These are phyloP conservation scores for Hydrotaea cyrtoneurina DNA, from an alignment of 2,888 invertebrate species.

Conservation along the genomic window DNA sequence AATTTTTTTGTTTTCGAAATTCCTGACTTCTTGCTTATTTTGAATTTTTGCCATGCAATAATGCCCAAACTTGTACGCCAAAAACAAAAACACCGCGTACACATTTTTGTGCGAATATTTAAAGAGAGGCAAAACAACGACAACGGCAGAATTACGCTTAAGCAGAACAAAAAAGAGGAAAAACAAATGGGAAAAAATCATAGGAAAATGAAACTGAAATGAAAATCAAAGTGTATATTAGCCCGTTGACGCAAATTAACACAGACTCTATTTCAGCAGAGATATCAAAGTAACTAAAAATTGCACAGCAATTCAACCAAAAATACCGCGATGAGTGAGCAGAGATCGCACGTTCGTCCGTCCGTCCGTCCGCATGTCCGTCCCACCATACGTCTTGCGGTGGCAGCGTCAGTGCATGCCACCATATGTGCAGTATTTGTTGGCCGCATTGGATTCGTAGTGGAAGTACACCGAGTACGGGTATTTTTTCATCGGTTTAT, in stretches of 20 bases:
- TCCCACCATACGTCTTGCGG: not conserved
- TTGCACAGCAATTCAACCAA: slow-evolving; percentile 40
- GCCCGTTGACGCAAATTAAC: slow-evolving; percentile 80
- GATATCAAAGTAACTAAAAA: slow-evolving; percentile 46
- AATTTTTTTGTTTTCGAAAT: no score
- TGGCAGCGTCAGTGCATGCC: not conserved
- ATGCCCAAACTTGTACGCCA: slow-evolving; percentile 44
- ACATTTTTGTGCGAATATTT: slow-evolving; percentile 43
- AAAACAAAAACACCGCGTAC: slow-evolving; percentile 27
- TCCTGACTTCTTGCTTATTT: slow-evolving; percentile 18
- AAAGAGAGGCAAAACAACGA: slow-evolving; percentile 2
- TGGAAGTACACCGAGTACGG: not conserved
- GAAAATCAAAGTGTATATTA: slow-evolving; percentile 74
- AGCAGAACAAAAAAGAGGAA: slow-evolving; percentile 26
- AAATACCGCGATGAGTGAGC: slow-evolving; percentile 27
- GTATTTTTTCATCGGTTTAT: not conserved
- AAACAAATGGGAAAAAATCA: slow-evolving; percentile 44
- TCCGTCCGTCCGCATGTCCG: not conserved
- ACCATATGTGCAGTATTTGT: slow-evolving; percentile 24
- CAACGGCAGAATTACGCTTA: not conserved
- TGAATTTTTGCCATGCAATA: slow-evolving; percentile 58
- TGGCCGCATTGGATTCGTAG: slow-evolving; percentile 1
- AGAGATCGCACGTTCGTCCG: not conserved
- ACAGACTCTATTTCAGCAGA: slow-evolving; percentile 72
- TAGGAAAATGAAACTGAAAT: slow-evolving; percentile 60